Percentiles rank a stretch among this genome's conserved stretches.
Conservation (phyloP, 2,888 invertebrate genomes). For the Cosmopolites sordidus region DNA sequence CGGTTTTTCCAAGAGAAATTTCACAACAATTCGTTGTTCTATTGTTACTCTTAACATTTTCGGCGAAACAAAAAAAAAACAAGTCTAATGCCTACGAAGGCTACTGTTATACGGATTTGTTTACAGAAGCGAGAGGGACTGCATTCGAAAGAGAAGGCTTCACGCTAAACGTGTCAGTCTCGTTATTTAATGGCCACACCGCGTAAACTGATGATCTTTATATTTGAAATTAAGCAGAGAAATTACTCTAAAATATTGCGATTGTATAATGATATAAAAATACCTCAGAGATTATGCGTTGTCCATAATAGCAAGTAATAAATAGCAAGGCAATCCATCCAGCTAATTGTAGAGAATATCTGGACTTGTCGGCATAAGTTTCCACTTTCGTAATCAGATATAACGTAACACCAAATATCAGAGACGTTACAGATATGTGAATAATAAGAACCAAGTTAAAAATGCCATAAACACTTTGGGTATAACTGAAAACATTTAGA, state of each 20-base stretch:
- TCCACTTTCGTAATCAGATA: constrained; percentile 7
- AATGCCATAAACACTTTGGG: constrained; percentile 2
- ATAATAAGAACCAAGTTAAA: constrained; percentile 9
- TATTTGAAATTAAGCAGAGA: neutral
- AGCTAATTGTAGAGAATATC: constrained; percentile 11
- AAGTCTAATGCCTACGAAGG: too few relatives aligned
- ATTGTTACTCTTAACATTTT: too few relatives aligned
- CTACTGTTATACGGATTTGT: too few relatives aligned
- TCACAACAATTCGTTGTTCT: too few relatives aligned
- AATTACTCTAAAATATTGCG: neutral
- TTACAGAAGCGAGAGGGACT: too few relatives aligned
- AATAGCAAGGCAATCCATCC: constrained; percentile 14
- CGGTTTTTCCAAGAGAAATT: too few relatives aligned
- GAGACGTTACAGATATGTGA: constrained; percentile 10
- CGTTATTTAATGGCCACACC: too few relatives aligned
- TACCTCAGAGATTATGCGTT: constrained; percentile 15
- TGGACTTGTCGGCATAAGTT: constrained; percentile 3
- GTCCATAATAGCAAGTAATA: constrained; percentile 14
- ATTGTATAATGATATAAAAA: neutral
- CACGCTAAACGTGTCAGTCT: too few relatives aligned
- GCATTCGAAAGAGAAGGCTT: too few relatives aligned
- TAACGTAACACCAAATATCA: constrained; percentile 8
- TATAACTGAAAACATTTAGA: constrained; percentile 12
- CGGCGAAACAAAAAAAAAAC: too few relatives aligned
- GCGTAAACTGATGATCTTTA: too few relatives aligned